Percentiles rank a stretch among this genome's conserved stretches.
Evolutionary conservation across 2,113 vertebrate genomes (phyloP).

Genomic region (Strix uralensis): DNA sequence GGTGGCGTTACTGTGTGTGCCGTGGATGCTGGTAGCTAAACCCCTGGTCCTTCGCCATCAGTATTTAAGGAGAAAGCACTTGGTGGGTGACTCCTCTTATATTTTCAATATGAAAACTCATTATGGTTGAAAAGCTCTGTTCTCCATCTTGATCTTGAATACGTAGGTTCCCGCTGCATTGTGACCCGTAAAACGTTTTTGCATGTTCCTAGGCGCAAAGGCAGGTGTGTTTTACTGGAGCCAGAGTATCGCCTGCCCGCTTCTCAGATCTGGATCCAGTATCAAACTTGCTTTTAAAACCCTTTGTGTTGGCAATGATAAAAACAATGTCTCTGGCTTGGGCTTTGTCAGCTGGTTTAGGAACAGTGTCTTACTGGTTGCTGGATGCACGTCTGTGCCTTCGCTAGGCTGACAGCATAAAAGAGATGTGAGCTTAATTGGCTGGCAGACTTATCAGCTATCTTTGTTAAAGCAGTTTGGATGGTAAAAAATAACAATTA

Average conservation of each 20-base stretch:
- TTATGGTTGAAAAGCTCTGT: not conserved
- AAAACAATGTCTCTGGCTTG: not conserved
- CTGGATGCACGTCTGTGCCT: not conserved
- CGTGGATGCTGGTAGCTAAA: constrained; percentile 93
- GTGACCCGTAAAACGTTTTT: not conserved
- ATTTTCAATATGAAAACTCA: not conserved
- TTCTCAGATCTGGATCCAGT: constrained; percentile 27
- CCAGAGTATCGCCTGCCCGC: not conserved
- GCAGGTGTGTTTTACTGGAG: constrained; percentile 2
- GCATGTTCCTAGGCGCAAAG: not conserved
- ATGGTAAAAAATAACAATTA: not conserved
- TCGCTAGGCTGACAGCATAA: not conserved
- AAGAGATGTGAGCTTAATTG: not conserved
- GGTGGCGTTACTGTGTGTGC: constrained; percentile 89
- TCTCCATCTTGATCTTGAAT: not conserved
- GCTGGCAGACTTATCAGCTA: not conserved
- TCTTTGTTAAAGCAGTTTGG: not conserved
- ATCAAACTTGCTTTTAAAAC: not conserved
- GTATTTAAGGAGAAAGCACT: constrained; percentile 84
- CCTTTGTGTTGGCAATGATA: not conserved
- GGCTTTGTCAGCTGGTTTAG: not conserved
- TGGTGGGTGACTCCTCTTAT: constrained; percentile 80
- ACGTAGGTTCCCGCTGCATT: not conserved
- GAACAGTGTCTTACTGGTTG: not conserved
- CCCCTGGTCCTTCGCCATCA: constrained; percentile 88